These are phyloP conservation scores for Trissolcus brochymenae DNA, from an alignment of 2,888 invertebrate species.

Conservation along the genomic window DNA sequence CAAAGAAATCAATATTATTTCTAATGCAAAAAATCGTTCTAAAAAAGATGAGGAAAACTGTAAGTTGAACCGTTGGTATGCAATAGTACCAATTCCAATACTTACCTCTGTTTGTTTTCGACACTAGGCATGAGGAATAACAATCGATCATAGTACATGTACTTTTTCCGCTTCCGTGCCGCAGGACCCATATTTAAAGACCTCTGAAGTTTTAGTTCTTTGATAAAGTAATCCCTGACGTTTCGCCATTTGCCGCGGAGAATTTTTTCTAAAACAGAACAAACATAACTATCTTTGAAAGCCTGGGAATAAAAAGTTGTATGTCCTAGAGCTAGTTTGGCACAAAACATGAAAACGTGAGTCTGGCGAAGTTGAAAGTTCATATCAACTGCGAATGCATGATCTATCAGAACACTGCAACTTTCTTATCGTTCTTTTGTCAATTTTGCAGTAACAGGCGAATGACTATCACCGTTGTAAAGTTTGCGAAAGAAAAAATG, in stretches of 20 bases:
- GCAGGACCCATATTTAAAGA: constrained; percentile 58
- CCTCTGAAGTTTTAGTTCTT: constrained; percentile 69
- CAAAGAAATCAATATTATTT: too few relatives aligned
- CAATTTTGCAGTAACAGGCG: too few relatives aligned
- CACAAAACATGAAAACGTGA: background rate
- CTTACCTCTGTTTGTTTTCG: constrained; percentile 65
- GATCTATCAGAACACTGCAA: background rate
- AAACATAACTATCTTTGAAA: background rate
- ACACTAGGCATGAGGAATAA: constrained; percentile 70
- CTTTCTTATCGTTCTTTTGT: background rate
- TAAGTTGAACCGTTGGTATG: background rate
- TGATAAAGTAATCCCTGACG: constrained; percentile 72
- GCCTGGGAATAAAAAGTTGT: background rate
- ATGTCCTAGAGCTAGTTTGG: background rate
- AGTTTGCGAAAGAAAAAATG: too few relatives aligned
- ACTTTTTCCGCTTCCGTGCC: constrained; percentile 68
- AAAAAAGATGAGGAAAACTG: too few relatives aligned
- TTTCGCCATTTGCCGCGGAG: constrained; percentile 72
- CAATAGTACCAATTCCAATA: background rate
- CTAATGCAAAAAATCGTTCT: too few relatives aligned
- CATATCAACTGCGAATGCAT: background rate
- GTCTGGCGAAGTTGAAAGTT: background rate
- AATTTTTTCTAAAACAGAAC: constrained; percentile 67
- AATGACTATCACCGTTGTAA: too few relatives aligned
- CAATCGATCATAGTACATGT: constrained; percentile 69